phyloP scores from a whole-genome alignment of 2,888 invertebrate species.

The Trachelus tabidus region DNA sequence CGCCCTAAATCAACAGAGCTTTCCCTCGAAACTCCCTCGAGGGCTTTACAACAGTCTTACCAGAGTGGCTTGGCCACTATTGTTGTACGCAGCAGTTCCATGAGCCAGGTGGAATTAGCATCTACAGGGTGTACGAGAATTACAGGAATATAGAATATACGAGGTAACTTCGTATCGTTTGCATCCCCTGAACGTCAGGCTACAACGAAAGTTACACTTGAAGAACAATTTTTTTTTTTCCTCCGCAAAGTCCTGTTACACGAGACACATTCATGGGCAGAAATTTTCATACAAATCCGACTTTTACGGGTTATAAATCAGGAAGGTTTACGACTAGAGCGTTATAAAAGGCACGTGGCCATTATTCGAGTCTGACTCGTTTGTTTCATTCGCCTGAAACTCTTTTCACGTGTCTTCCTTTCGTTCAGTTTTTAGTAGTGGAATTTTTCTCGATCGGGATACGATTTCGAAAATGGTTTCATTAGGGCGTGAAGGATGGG shows the following conservation, averaged over 20 bases:
- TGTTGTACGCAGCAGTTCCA: not conserved
- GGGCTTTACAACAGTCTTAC: constrained; percentile 29
- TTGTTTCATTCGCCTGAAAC: not conserved
- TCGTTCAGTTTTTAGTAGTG: not conserved
- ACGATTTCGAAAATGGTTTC: not conserved
- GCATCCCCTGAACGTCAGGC: not conserved
- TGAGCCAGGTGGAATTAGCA: not conserved
- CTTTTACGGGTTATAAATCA: not conserved
- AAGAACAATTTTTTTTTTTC: not conserved
- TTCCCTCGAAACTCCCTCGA: constrained; percentile 23
- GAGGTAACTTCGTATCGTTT: not conserved
- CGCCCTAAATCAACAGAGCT: constrained; percentile 33
- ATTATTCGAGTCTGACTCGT: not conserved
- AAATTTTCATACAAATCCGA: not conserved
- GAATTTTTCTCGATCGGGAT: not conserved
- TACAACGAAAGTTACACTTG: not conserved
- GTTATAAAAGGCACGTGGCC: not conserved
- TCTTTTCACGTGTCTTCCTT: not conserved
- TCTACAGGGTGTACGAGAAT: not conserved
- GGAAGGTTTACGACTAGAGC: not conserved
- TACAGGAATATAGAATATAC: not conserved
- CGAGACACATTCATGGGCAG: not conserved
- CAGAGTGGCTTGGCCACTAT: constrained; percentile 14
- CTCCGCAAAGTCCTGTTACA: not conserved
- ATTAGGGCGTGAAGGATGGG: not conserved